Percentiles rank a stretch among this genome's conserved stretches.
phyloP scores from a whole-genome alignment of 2,797 vertebrate species.

The Lindbergichthys nudifrons region DNA sequence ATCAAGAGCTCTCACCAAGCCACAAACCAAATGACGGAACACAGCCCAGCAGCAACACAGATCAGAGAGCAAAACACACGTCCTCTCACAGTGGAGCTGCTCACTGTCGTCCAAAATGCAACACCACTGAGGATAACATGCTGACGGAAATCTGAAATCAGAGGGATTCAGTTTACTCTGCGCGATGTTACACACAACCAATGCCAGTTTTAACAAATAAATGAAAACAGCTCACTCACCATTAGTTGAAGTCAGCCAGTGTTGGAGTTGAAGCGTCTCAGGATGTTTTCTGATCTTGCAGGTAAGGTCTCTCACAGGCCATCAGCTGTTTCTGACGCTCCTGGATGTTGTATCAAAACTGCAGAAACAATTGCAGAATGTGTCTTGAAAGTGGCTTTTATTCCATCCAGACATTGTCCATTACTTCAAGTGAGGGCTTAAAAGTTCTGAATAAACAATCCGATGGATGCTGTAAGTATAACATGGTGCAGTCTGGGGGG shows the following conservation, averaged over 20 bases:
- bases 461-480: not conserved
- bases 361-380: not conserved
- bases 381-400: not conserved
- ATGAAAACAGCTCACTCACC: slow-evolving; percentile 5
- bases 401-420: not conserved
- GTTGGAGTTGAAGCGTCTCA: not conserved
- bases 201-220: not conserved
- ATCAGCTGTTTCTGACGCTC: not conserved
- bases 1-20: not conserved
- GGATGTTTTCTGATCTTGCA: not conserved
- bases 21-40: not conserved
- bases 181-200: not conserved
- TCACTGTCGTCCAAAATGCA: not conserved
- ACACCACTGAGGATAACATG: not conserved
- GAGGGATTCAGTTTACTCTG: too few species aligned
- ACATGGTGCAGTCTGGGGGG: not conserved
- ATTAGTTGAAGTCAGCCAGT: not conserved
- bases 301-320: not conserved
- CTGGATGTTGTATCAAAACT: not conserved
- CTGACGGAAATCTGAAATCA: not conserved
- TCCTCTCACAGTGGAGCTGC: too few species aligned
- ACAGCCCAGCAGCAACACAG: not conserved
- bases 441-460: not conserved
- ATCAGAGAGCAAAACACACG: not conserved
- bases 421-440: not conserved